Evolutionary conservation across 2,797 vertebrate genomes (phyloP), one percentile per base, ranked within the genome.

Genomic region (Benthosema pterotum): DNA sequence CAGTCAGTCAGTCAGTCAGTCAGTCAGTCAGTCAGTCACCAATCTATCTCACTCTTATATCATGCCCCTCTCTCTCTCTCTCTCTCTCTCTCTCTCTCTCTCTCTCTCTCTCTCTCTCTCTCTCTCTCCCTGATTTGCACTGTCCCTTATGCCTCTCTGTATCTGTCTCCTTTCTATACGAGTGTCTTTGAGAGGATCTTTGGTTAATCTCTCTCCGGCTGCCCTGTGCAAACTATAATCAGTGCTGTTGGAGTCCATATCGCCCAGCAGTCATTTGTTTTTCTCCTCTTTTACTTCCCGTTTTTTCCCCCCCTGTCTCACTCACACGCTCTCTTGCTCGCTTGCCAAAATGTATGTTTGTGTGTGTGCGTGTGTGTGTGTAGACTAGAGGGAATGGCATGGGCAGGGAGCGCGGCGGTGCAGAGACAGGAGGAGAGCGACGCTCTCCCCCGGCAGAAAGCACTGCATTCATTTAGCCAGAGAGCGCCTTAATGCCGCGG

Each of bases 161-260:
- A 42, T 42, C 15, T 22, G 17, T 22, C 58, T 50, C 43, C 58
- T 50, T 42, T 50, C 15, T 61, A 52, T n/a, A 43, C 5, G 22
- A 25, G 22, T 62, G 54, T 72, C 9, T 15, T 17, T 62, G 45
- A 45, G 61, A 67, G 70, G 65, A 72, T 73, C 72, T 74, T 79
- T 85, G 80, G 88, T 89, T 78, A 81, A 83, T 80, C 74, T 52
- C 47, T 65, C 56, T 76, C 59, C 51, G 52, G 58, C 69, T 52
- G 42, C 65, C 67, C 70, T 65, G 74, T 79, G 60, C 65, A 74
- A 75, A 77, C 76, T 67, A 52, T 65, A 79, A 74, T 88, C 80
- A 77, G 67, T 61, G 64, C 45, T 63, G 52, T 53, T 69, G 54
- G 70, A 75, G 58, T 32, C 49, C 60, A 77, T 68, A 14, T 65